Conservation (phyloP, 2,888 invertebrate genomes). For the Myopa tessellatipennis region DNA sequence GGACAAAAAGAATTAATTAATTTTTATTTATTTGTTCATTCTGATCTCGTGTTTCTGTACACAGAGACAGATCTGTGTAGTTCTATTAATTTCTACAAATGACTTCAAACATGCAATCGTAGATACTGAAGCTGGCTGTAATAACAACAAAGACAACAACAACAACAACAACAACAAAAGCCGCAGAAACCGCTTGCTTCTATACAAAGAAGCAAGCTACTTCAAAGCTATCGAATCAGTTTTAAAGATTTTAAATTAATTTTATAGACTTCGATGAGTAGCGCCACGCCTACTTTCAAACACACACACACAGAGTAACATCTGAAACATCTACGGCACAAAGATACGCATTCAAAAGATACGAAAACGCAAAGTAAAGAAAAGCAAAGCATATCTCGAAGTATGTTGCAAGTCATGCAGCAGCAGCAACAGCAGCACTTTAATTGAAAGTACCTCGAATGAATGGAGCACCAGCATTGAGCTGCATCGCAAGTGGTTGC, state of each 20-base stretch:
- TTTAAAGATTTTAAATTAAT: conserved; percentile 55
- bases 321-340: not conserved
- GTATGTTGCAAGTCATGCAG: conserved; percentile 13
- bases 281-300: conserved; percentile 54
- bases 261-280: conserved; percentile 57
- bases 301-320: not conserved
- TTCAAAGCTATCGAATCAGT: not conserved
- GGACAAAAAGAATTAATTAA: conserved; percentile 10
- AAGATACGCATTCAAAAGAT: not conserved
- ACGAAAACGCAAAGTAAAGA: not conserved
- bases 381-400: not conserved
- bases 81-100: conserved; percentile 38
- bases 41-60: not conserved
- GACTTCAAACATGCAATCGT: conserved; percentile 30
- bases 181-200: not conserved
- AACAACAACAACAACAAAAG: not conserved
- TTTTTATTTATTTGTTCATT: conserved; percentile 3
- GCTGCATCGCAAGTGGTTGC: not conserved
- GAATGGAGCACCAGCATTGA: not conserved
- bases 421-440: not conserved
- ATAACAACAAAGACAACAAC: not conserved
- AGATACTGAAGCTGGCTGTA: not conserved
- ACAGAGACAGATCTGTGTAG: not conserved
- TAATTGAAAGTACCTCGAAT: conserved; percentile 34
- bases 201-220: not conserved